These are phyloP conservation scores for Pristionchus maxplancki DNA, from an alignment of 2,888 invertebrate species.

Conservation along the genomic window DNA sequence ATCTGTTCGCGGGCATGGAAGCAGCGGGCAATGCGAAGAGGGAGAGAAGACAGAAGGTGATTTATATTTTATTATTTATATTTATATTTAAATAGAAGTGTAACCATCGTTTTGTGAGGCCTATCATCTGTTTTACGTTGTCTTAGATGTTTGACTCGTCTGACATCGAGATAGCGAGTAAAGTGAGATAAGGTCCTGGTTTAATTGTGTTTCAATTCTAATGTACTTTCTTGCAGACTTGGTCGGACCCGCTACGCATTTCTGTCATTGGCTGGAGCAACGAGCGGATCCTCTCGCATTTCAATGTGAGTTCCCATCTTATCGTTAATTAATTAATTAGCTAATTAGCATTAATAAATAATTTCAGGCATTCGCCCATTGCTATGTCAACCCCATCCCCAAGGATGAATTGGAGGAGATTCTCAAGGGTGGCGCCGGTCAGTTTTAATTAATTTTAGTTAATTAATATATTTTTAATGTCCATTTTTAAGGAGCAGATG, in stretches of 20 bases:
- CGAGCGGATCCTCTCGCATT: conserved; percentile 34
- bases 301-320: conserved; percentile 19
- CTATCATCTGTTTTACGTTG: too few relatives aligned
- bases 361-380: not conserved
- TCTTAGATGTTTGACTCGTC: too few relatives aligned
- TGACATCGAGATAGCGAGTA: too few relatives aligned
- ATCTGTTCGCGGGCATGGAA: conserved; percentile 49
- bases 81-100: too few relatives aligned
- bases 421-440: not conserved
- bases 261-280: conserved; percentile 36
- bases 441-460: too few relatives aligned
- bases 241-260: conserved; percentile 32
- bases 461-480: not conserved
- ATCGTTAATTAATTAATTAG: not conserved
- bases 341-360: not conserved
- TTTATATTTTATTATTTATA: not conserved
- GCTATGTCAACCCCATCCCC: not conserved
- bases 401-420: not conserved
- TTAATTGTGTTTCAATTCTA: too few relatives aligned
- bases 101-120: too few relatives aligned
- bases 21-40: conserved; percentile 50
- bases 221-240: too few relatives aligned
- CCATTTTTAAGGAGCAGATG: not conserved
- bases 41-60: conserved; percentile 44
- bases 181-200: too few relatives aligned